Percentiles rank a stretch among this genome's conserved stretches.
Conservation (phyloP, 2,797 vertebrate genomes). For the Muraenolepis orangiensis region DNA sequence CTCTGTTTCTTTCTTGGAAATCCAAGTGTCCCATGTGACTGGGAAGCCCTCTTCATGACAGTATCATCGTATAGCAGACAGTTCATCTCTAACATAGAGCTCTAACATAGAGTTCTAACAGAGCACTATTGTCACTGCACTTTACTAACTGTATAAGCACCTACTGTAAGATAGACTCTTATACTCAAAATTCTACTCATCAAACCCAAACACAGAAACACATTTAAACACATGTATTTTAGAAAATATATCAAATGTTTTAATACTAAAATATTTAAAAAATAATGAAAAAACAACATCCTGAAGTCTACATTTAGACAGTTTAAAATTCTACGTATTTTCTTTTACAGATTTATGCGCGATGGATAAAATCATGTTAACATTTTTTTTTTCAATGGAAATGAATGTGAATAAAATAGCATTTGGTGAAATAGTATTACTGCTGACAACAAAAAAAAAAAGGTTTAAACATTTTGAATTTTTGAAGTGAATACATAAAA, state of each 20-base stretch:
- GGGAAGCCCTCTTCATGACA: not conserved
- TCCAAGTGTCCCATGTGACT: not conserved
- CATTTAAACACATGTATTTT: not conserved
- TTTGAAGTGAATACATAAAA: too few species aligned
- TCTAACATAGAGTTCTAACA: too few species aligned
- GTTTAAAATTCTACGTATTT: not conserved
- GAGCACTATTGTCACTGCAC: too few species aligned
- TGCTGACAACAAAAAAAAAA: not conserved
- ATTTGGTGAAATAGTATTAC: not conserved
- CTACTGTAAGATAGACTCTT: too few species aligned
- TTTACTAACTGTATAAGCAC: too few species aligned
- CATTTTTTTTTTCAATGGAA: too few species aligned
- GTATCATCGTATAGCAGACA: not conserved
- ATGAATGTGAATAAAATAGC: not conserved
- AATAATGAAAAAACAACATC: not conserved
- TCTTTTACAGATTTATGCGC: not conserved
- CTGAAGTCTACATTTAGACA: conserved; percentile 10
- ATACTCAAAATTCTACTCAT: too few species aligned
- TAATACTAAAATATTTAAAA: not conserved
- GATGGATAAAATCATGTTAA: too few species aligned
- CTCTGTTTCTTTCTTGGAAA: not conserved
- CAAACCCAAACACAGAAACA: too few species aligned
- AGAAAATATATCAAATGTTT: not conserved
- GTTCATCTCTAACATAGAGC: not conserved
- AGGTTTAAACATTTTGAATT: too few species aligned